These are phyloP conservation scores for Dolichotis patagonum DNA, from an alignment of 2,113 vertebrate genomes.

Conservation along the genomic window DNA sequence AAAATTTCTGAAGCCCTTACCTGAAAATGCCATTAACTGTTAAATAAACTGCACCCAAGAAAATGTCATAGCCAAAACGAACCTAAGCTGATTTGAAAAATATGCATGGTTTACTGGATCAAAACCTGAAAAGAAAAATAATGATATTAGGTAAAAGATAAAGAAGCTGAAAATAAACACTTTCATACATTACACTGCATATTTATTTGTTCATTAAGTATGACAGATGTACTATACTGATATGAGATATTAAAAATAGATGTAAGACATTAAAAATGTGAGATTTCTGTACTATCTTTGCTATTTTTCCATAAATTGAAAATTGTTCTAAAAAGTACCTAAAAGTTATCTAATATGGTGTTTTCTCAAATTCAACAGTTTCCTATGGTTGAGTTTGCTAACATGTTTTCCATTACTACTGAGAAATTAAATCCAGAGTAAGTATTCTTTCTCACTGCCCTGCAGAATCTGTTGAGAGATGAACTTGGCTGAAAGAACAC, in stretches of 20 bases:
- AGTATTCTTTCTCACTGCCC: slow-evolving; percentile 38
- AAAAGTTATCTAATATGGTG: background rate
- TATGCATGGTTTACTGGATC: background rate
- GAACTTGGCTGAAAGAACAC: slow-evolving; percentile 48
- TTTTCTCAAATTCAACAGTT: background rate
- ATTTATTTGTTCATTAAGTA: background rate
- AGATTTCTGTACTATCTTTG: background rate
- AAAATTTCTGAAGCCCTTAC: background rate
- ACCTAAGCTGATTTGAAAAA: background rate
- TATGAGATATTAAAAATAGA: background rate
- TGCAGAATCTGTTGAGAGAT: slow-evolving; percentile 30
- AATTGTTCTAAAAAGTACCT: background rate
- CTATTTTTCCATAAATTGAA: background rate
- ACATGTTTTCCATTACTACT: background rate
- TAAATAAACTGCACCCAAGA: background rate
- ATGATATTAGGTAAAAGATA: background rate
- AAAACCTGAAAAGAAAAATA: background rate
- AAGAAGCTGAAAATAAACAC: background rate
- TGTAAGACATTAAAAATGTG: background rate
- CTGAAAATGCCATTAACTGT: background rate
- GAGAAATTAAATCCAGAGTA: slow-evolving; percentile 50
- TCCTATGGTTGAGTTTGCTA: slow-evolving; percentile 1
- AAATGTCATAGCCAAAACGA: background rate
- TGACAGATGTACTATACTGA: background rate
- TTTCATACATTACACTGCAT: background rate